Base-by-base conservation (phyloP, 1,140 invertebrate species). In the Probaryconus sp. region DNA sequence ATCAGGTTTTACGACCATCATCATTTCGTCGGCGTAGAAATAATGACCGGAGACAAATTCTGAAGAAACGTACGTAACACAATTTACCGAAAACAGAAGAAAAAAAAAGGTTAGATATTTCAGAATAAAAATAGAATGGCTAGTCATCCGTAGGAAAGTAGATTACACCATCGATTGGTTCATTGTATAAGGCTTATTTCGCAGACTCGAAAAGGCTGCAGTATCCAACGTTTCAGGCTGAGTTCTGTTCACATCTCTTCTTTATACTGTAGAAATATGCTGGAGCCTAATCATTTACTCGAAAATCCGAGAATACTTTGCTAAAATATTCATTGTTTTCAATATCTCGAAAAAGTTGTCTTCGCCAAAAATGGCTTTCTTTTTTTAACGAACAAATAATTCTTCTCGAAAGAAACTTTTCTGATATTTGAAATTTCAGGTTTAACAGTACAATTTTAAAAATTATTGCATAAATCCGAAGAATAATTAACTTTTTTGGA, bases 121-220 rank as follows among this genome's bases (percentile, higher is more conserved):
- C 35, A 33, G 17, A 64, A 51, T 53, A 35, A 48, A 65, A 65
- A 53, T 67, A 67, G 33, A 33, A 17, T 28, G 55, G 55, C 53
- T 72, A 72, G 56, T 74, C 70, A 67, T 28, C 5, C 14, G 33
- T 61, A 67, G 42, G 37, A 42, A 47, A 67, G 31, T 55, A 37
- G 33, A 40, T 35, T 61, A 45, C 17, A 38, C 13, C 17, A 14
- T 35, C 33, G 43, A 64, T 56, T 63, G 40, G 35, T 63, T 63
- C 14, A 37, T 18, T 37, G 30, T 10, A 60, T 35, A 24, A 67
- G 40, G 14, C 38, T 58, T 58, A 43, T 43, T 33, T 63, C 9
- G 14, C 35, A 33, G 17, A 26, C 26, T 45, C 9, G 10, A 20
- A 58, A 45, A 50, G 1, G 18, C 31, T 50, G n/a, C 18, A n/a